phyloP scores from a whole-genome alignment of 2,113 vertebrate species.

The Lamprologus sp. region DNA sequence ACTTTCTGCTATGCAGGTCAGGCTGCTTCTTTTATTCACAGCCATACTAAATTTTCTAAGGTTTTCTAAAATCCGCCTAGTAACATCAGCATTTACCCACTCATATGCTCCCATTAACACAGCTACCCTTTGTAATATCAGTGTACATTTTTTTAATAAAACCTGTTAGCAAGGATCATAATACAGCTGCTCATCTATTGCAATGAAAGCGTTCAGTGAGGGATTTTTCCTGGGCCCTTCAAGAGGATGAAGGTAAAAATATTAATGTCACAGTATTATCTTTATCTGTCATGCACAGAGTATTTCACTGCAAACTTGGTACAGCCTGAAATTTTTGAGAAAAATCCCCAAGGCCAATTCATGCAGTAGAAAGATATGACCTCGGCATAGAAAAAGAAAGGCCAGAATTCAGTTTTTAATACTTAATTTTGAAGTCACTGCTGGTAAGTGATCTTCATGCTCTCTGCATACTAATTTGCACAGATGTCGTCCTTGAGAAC shows the following conservation, averaged over 20 bases:
- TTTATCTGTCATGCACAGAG: neutral
- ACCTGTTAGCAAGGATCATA: neutral
- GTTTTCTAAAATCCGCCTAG: neutral
- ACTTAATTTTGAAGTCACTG: conserved; percentile 45
- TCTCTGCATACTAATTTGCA: conserved; percentile 61
- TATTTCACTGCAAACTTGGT: neutral
- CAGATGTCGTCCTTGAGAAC: conserved; percentile 54
- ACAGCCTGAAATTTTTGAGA: neutral
- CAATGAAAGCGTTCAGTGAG: neutral
- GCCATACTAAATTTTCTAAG: neutral
- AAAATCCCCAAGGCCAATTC: conserved; percentile 7
- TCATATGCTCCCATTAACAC: neutral
- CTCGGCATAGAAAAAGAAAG: neutral
- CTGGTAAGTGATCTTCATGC: conserved; percentile 47
- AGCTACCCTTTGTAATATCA: neutral
- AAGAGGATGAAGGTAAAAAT: conserved; percentile 6
- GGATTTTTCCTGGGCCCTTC: neutral
- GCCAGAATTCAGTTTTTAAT: conserved; percentile 30
- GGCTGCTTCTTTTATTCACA: neutral
- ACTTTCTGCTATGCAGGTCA: neutral
- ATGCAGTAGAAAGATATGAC: conserved; percentile 13
- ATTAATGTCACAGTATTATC: conserved; percentile 12
- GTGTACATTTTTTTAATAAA: neutral
- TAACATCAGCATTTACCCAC: neutral
- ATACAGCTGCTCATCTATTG: neutral